A percentile compares a stretch with the other conserved stretches of the same genome.
Conservation (phyloP, 2,888 invertebrate genomes). For the Clusia tigrina region DNA sequence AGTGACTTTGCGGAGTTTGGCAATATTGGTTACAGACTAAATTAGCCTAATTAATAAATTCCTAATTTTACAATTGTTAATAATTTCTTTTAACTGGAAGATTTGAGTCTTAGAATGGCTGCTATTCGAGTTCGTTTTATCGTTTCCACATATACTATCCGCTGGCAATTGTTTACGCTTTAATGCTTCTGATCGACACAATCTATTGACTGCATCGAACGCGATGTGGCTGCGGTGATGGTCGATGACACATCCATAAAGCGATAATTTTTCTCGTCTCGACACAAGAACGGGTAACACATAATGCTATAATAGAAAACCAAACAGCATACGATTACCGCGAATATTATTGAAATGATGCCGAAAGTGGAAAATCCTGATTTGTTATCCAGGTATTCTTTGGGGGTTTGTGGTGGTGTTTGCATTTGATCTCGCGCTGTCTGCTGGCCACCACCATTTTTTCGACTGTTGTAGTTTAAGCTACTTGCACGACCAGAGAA, state of each 20-base stretch:
- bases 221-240: conserved; percentile 62
- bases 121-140: neutral
- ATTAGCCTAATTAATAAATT: too few relatives aligned
- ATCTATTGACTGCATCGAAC: conserved; percentile 63
- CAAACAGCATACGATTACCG: conserved; percentile 53
- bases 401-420: conserved; percentile 51
- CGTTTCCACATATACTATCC: too few relatives aligned
- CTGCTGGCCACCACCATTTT: conserved; percentile 37
- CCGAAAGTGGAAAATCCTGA: conserved; percentile 72
- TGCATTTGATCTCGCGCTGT: conserved; percentile 38
- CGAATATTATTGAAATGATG: conserved; percentile 65
- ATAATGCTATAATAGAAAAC: conserved; percentile 72
- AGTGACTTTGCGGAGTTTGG: too few relatives aligned
- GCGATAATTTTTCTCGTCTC: conserved; percentile 60
- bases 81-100: too few relatives aligned
- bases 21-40: too few relatives aligned
- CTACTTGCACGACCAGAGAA: conserved; percentile 34
- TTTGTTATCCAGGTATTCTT: conserved; percentile 57
- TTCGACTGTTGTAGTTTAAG: conserved; percentile 34
- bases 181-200: conserved; percentile 59
- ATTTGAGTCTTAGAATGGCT: neutral
- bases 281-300: conserved; percentile 73
- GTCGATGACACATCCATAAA: conserved; percentile 64
- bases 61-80: too few relatives aligned
- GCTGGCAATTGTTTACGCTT: too few relatives aligned